Percentiles rank a stretch among this genome's conserved stretches.
phyloP scores from a whole-genome alignment of 2,797 vertebrate genomes.

The Oreortyx pictus region DNA sequence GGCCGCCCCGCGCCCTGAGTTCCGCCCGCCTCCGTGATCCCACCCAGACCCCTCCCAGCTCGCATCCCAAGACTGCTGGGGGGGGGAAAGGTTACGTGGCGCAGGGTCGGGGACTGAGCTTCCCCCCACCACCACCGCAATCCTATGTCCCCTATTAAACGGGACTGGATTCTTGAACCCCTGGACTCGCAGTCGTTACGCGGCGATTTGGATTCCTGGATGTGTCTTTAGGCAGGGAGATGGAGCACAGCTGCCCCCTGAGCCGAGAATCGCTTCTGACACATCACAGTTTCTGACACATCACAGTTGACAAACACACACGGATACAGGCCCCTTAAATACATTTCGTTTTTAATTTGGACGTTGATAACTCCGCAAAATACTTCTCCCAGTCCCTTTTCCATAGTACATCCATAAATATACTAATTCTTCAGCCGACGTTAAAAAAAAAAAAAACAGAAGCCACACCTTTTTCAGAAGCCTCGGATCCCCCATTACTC shows the following conservation, averaged over 20 bases:
- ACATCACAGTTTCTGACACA: too few relatives aligned
- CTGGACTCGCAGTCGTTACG: not conserved
- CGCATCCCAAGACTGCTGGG: not conserved
- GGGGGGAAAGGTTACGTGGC: not conserved
- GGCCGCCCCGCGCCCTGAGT: not conserved
- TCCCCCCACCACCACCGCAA: not conserved
- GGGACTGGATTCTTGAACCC: too few relatives aligned
- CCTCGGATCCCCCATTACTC: conserved; percentile 53
- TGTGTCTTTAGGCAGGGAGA: not conserved
- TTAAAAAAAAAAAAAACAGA: conserved; percentile 16
- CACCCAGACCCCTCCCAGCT: not conserved
- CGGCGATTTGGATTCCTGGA: not conserved
- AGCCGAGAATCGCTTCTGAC: rapidly evolving
- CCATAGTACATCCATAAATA: conserved; percentile 35
- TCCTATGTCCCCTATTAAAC: not conserved
- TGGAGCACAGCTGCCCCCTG: rapidly evolving
- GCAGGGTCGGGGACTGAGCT: not conserved
- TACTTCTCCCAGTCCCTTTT: conserved; percentile 52
- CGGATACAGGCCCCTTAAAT: conserved; percentile 56
- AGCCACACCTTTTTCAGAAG: not conserved
- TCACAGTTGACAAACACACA: conserved; percentile 48
- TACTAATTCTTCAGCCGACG: conserved; percentile 31
- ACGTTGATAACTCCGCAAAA: conserved; percentile 74
- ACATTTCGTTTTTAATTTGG: conserved; percentile 80
- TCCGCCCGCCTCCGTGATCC: not conserved